Evolutionary conservation across 2,113 vertebrate species (phyloP), one percentile per base, ranked within the genome.

Genomic region (Petaurus breviceps): DNA sequence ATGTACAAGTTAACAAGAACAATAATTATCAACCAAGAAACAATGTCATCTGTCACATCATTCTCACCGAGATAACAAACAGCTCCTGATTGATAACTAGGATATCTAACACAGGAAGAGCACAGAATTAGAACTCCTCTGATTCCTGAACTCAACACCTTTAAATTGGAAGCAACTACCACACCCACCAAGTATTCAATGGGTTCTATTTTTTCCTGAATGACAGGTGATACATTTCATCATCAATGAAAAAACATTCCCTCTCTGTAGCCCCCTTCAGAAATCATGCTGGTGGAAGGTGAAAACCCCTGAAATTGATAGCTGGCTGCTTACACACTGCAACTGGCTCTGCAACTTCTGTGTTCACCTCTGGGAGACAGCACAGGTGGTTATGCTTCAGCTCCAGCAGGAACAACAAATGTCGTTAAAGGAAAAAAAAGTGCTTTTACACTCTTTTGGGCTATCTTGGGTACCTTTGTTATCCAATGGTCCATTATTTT

Each of bases 401-500:
- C 22, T 68, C 1, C 14, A 89, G 51, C 55, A 53, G 77, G 49
- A 93, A 55, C 92, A 94, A 90, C 26, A 52, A 7, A 0, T 43
- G 89, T 28, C 43, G 49, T 0, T 19, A 16, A 47, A 37, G 68
- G 23, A 61, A 84, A 90, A 92, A 43, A 0, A 96, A 90, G 37
- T 7, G 10, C 25, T 31, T 68, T 57, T 91, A 91, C 94, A 24
- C 26, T 54, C 68, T 26, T 26, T 92, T 61, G 91, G 61, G 50
- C 3, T 92, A 51, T 91, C 97, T 77, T 9, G 46, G 55, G 51
- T 98, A 99, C 99, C 99, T 99, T 98, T 99, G 97, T 93, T 98
- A 95, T 99, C 98, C 90, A 98, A 57, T 0, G 98, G 95, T 96
- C 97, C 97, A 9, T 98, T 99, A 28, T 97, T 98, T 89, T 98